These are phyloP conservation scores for Sarcophaga peregrina DNA, from an alignment of 1,140 invertebrate species.

Conservation along the genomic window DNA sequence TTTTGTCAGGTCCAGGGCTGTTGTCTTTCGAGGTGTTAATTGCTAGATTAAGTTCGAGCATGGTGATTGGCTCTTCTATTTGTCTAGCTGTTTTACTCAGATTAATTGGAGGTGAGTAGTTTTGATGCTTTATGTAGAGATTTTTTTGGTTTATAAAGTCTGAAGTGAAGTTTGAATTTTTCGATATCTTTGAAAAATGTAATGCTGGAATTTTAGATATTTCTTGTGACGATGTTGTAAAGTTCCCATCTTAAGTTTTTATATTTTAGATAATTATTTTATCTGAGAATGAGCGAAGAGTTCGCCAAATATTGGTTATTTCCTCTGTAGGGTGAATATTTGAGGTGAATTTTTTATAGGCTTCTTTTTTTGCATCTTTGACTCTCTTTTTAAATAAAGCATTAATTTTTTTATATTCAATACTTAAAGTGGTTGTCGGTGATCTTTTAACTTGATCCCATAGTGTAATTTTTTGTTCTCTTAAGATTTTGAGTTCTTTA, in stretches of 20 bases:
- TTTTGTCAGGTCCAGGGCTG: constrained; percentile 2
- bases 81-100: not conserved
- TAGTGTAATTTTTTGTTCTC: not conserved
- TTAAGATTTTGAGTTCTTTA: no score
- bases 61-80: not conserved
- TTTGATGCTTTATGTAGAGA: not conserved
- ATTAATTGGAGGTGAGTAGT: not conserved
- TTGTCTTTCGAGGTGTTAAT: not conserved
- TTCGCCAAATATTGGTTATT: no score
- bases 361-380: no score
- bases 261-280: no score
- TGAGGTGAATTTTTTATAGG: no score
- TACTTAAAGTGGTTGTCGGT: not conserved
- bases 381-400: not conserved
- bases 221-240: no score
- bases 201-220: no score
- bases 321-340: no score
- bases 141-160: not conserved
- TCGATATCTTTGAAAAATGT: no score
- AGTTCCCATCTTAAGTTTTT: no score
- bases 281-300: no score
- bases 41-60: not conserved
- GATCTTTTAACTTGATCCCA: not conserved
- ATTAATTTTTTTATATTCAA: not conserved
- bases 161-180: no score